A percentile compares a stretch with the other conserved stretches of the same genome.
phyloP scores from a whole-genome alignment of 2,113 vertebrate genomes.

The Aspiorhynchus laticeps region DNA sequence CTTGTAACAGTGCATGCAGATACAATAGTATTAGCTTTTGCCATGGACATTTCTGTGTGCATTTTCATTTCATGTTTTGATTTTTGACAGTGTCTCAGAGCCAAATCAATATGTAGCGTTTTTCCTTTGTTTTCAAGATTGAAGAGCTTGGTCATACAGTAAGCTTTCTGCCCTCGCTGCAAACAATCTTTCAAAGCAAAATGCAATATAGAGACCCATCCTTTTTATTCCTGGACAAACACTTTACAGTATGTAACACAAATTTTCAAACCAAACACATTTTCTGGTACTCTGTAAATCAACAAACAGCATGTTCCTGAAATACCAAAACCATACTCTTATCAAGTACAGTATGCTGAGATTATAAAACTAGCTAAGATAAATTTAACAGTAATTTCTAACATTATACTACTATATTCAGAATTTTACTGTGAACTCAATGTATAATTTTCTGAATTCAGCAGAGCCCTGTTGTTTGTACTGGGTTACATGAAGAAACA shows the following conservation, averaged over 20 bases:
- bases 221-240: not conserved
- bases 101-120: constrained; percentile 1
- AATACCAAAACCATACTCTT: not conserved
- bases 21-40: not conserved
- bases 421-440: not conserved
- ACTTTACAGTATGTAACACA: not conserved
- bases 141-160: not conserved
- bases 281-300: not conserved
- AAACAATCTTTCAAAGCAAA: not conserved
- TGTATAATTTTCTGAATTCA: not conserved
- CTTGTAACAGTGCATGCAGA: not conserved
- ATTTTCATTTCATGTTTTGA: not conserved
- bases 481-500: no score
- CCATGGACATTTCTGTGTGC: not conserved
- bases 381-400: not conserved
- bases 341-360: not conserved
- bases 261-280: not conserved
- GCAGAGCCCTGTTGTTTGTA: not conserved
- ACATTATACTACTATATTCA: not conserved
- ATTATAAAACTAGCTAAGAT: not conserved
- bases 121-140: not conserved
- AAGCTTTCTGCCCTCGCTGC: not conserved
- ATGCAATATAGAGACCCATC: not conserved
- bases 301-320: not conserved
- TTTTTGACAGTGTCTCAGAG: not conserved